A percentile compares a stretch with the other conserved stretches of the same genome.
phyloP scores from a whole-genome alignment of 2,888 invertebrate genomes.

The Crematogaster levior region DNA sequence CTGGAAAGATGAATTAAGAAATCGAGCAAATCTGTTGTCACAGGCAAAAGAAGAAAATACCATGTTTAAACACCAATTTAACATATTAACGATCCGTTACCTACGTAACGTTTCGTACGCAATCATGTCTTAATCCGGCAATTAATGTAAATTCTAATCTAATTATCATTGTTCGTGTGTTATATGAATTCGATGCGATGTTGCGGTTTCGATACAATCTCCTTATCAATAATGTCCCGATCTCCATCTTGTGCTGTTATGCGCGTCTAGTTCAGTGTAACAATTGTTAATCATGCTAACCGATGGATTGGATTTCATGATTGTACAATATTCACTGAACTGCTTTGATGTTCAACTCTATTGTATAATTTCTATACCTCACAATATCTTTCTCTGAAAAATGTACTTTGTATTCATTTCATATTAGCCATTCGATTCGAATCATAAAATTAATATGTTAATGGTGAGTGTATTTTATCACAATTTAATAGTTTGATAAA shows the following conservation, averaged over 20 bases:
- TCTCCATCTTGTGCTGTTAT: neutral
- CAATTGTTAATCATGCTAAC: conserved; percentile 23
- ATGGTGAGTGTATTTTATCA: neutral
- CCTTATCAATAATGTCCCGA: conserved; percentile 12
- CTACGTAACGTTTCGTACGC: neutral
- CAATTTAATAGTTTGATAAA: neutral
- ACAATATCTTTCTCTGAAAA: neutral
- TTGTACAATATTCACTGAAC: neutral
- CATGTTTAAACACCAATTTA: neutral
- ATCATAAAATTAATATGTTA: neutral
- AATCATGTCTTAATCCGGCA: neutral
- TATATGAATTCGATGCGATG: conserved; percentile 14
- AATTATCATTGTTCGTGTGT: conserved; percentile 5
- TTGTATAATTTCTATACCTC: neutral
- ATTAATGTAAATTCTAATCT: conserved; percentile 41
- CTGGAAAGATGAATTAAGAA: conserved; percentile 51
- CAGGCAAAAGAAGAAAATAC: neutral
- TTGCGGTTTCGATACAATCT: conserved; percentile 11
- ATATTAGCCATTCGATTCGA: neutral
- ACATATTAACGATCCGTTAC: neutral
- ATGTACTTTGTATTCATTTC: neutral
- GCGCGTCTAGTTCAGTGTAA: neutral
- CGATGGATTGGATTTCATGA: conserved; percentile 28
- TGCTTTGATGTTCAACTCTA: neutral
- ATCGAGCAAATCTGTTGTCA: neutral